Conservation (phyloP, 2,888 invertebrate genomes). For the Microdon myrmicae region DNA sequence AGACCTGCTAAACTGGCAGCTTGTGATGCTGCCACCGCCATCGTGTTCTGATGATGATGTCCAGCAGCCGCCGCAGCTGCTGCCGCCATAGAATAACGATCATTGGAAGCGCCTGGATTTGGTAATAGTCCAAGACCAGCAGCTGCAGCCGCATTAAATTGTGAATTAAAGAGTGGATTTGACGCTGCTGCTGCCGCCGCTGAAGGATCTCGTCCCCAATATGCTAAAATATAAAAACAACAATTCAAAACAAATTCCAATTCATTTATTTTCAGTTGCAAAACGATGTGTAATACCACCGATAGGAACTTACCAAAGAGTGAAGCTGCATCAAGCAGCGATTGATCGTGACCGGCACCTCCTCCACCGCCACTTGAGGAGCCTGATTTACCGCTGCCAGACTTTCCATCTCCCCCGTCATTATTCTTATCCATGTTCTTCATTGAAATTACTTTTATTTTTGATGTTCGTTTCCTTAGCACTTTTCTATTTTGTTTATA, state of each 20-base stretch:
- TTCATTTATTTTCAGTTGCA: slow-evolving; percentile 42
- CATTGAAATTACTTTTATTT: slow-evolving; percentile 40
- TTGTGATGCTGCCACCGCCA: slow-evolving; percentile 86
- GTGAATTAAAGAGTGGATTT: slow-evolving; percentile 66
- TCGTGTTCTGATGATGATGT: slow-evolving; percentile 75
- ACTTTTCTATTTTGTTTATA: too few species aligned
- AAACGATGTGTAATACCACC: background rate
- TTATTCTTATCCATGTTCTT: slow-evolving; percentile 83
- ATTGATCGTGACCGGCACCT: slow-evolving; percentile 71
- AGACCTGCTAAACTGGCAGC: slow-evolving; percentile 82
- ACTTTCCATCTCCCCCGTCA: slow-evolving; percentile 68
- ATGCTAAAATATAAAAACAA: slow-evolving; percentile 73
- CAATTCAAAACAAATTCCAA: slow-evolving; percentile 63
- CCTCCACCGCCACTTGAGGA: slow-evolving; percentile 57
- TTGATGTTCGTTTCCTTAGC: too few species aligned
- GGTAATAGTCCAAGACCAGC: slow-evolving; percentile 65
- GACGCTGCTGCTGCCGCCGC: slow-evolving; percentile 66
- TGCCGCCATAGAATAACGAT: slow-evolving; percentile 65
- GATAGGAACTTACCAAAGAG: slow-evolving; percentile 71
- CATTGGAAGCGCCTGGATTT: slow-evolving; percentile 67
- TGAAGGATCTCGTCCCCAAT: slow-evolving; percentile 79
- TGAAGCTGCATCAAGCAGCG: slow-evolving; percentile 83
- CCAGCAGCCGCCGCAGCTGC: slow-evolving; percentile 67
- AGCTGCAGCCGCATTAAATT: slow-evolving; percentile 66
- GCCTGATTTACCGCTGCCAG: slow-evolving; percentile 66